phyloP scores from a whole-genome alignment of 2,888 invertebrate genomes.

The Abrostola tripartita region DNA sequence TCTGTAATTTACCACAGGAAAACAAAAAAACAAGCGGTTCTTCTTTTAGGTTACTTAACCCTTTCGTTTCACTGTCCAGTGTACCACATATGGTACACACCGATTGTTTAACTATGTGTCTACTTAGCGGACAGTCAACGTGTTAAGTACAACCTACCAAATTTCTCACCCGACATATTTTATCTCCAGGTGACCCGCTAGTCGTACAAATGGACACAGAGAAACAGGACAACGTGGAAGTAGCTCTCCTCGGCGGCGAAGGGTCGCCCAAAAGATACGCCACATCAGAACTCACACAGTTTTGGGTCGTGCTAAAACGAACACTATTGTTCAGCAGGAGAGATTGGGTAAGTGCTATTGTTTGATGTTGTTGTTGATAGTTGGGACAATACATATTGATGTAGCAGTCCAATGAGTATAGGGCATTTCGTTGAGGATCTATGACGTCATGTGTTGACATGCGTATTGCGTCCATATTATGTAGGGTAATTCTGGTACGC shows the following conservation, averaged over 20 bases:
- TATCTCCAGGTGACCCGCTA: slow-evolving; percentile 82
- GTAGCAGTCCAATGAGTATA: background rate
- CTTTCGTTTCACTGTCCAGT: too few relatives aligned
- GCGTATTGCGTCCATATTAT: background rate
- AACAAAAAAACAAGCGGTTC: too few relatives aligned
- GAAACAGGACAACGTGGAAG: slow-evolving; percentile 91
- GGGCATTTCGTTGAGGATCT: background rate
- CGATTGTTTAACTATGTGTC: too few relatives aligned
- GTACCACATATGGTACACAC: too few relatives aligned
- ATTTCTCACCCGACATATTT: slow-evolving; percentile 16
- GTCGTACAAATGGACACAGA: slow-evolving; percentile 89
- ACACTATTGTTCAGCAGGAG: slow-evolving; percentile 95
- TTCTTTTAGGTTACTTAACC: too few relatives aligned
- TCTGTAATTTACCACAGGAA: too few relatives aligned
- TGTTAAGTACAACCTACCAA: too few relatives aligned
- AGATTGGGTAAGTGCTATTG: slow-evolving; percentile 92
- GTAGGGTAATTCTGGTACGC: too few relatives aligned
- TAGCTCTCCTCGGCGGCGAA: slow-evolving; percentile 90
- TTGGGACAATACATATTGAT: slow-evolving; percentile 1
- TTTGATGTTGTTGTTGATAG: slow-evolving; percentile 4
- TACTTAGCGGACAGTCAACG: too few relatives aligned
- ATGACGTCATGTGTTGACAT: background rate
- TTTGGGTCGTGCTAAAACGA: slow-evolving; percentile 95
- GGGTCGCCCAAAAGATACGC: slow-evolving; percentile 93
- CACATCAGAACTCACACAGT: slow-evolving; percentile 94